A percentile compares a stretch with the other conserved stretches of the same genome.
Evolutionary conservation across 2,888 invertebrate species (phyloP).

Genomic region (Cybosia mesomella): DNA sequence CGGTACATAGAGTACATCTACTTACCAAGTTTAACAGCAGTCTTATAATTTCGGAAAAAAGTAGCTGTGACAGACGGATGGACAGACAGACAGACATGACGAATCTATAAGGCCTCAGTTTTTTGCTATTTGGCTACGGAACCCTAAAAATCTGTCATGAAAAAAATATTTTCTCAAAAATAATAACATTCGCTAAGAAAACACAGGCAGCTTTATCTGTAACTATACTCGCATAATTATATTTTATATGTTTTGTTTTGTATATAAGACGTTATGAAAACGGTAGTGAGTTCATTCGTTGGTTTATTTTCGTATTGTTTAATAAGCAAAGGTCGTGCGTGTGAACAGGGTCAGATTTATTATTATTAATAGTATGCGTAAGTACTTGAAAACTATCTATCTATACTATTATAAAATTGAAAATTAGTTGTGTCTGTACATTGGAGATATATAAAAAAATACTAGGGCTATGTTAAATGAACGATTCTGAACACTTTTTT

Average conservation of each 20-base stretch:
- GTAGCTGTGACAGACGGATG: no score
- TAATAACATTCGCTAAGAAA: background rate
- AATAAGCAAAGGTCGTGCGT: slow-evolving; percentile 26
- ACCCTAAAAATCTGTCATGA: background rate
- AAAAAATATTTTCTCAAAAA: background rate
- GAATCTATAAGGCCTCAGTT: no score
- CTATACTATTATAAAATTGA: no score
- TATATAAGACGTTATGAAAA: slow-evolving; percentile 18
- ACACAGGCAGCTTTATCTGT: background rate
- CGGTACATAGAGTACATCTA: no score
- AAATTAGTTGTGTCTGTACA: no score
- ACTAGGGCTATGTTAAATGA: no score
- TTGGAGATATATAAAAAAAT: no score
- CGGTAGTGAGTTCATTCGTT: slow-evolving; percentile 20
- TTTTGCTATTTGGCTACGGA: no score
- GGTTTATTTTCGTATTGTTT: slow-evolving; percentile 30
- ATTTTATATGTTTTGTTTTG: slow-evolving; percentile 7
- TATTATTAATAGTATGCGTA: slow-evolving; percentile 11
- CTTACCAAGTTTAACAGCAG: no score
- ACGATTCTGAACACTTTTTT: no score
- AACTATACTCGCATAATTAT: slow-evolving; percentile 13
- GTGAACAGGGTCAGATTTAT: slow-evolving; percentile 25
- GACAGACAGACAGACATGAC: no score
- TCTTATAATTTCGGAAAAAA: no score
- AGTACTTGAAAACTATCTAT: slow-evolving; percentile 9